phyloP scores from a whole-genome alignment of 1,140 invertebrate species.

The Odontomachus brunneus region DNA sequence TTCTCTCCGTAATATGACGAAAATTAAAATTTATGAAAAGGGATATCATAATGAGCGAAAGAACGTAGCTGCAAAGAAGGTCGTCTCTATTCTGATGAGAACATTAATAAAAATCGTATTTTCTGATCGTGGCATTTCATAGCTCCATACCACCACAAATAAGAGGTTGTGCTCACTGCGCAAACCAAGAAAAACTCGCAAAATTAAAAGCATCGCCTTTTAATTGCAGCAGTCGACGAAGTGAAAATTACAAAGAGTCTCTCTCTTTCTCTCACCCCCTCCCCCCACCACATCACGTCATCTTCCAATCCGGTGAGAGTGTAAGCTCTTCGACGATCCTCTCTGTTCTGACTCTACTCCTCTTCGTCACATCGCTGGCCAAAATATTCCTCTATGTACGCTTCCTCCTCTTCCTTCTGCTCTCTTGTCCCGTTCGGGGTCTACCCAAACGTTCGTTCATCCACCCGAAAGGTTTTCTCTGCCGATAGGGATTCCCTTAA shows the following conservation, averaged over 20 bases:
- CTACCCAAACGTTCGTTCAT: too few species aligned
- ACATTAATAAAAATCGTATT: too few species aligned
- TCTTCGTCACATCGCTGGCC: slow-evolving; percentile 10
- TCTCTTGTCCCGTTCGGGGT: background rate
- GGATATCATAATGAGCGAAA: too few species aligned
- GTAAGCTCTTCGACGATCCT: slow-evolving; percentile 52
- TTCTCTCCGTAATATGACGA: too few species aligned
- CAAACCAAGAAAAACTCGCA: too few species aligned
- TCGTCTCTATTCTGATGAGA: too few species aligned
- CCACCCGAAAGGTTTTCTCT: slow-evolving; percentile 40
- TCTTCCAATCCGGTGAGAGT: slow-evolving; percentile 69
- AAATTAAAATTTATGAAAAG: too few species aligned
- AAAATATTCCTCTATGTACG: slow-evolving; percentile 64
- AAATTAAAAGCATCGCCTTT: slow-evolving; percentile 49
- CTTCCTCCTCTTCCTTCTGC: slow-evolving; percentile 10
- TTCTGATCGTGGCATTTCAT: slow-evolving; percentile 22
- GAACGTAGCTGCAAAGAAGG: too few species aligned
- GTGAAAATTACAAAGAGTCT: slow-evolving; percentile 32
- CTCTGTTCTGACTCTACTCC: slow-evolving; percentile 33
- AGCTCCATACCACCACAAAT: too few species aligned
- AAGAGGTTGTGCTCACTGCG: too few species aligned
- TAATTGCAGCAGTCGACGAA: slow-evolving; percentile 62
- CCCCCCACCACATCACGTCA: slow-evolving; percentile 58
- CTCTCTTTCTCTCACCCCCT: too few species aligned
- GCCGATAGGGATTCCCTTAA: slow-evolving; percentile 35